phyloP scores from a whole-genome alignment of 2,113 vertebrate species.

The Cyanistes caeruleus region DNA sequence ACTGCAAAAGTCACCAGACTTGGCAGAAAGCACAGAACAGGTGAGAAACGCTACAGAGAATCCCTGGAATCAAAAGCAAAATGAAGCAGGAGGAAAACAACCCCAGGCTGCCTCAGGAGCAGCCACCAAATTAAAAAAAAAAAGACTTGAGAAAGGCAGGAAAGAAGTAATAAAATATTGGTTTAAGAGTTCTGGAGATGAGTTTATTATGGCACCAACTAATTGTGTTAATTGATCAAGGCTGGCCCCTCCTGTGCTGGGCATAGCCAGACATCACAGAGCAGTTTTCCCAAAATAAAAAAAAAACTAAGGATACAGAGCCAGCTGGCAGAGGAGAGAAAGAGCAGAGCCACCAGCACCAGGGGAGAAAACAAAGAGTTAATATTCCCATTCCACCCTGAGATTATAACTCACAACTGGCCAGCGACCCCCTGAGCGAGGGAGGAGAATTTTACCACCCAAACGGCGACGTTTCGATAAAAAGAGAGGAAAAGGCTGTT shows the following conservation, averaged over 20 bases:
- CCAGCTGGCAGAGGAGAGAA: background rate
- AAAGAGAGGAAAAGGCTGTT: background rate
- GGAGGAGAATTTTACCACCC: background rate
- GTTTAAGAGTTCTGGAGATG: background rate
- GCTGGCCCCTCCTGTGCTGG: background rate
- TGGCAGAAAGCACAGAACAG: background rate
- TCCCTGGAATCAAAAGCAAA: background rate
- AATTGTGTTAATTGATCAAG: background rate
- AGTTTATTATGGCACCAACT: background rate
- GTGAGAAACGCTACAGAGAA: background rate
- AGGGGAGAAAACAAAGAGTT: rapidly evolving
- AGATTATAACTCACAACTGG: background rate
- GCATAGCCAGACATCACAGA: rapidly evolving
- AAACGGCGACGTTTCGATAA: rapidly evolving
- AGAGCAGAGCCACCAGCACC: background rate
- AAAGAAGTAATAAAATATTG: background rate
- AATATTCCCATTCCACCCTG: too few species aligned
- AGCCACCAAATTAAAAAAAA: background rate
- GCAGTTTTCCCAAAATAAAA: background rate
- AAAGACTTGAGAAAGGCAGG: background rate
- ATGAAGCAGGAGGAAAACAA: background rate
- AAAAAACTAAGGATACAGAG: background rate
- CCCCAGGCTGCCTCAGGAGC: background rate
- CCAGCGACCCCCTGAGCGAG: background rate
- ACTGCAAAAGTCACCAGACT: background rate